Evolutionary conservation across 2,797 vertebrate genomes (phyloP).

Genomic region (Poeciliopsis paucimaculata): DNA sequence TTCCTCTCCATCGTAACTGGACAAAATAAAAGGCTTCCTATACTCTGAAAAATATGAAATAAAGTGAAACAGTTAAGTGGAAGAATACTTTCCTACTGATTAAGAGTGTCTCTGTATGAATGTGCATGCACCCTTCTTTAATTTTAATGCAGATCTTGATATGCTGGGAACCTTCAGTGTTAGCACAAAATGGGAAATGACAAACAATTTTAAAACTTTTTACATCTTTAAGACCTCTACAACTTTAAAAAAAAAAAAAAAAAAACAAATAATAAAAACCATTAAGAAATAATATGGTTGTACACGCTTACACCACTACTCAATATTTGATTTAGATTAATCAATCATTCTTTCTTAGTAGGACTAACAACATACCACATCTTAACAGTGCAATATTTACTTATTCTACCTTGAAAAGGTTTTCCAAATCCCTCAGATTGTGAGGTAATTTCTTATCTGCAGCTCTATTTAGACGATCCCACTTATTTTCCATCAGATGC

Average conservation of each 20-base stretch:
- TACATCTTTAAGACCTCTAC: not conserved
- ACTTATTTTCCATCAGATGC: not conserved
- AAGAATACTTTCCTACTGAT: not conserved
- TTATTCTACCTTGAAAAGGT: not conserved
- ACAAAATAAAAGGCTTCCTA: constrained; percentile 9
- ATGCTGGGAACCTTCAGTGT: not conserved
- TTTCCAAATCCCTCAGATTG: not conserved
- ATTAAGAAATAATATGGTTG: not conserved
- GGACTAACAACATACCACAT: not conserved
- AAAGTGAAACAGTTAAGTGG: not conserved
- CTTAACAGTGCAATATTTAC: not conserved
- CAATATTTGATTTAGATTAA: not conserved
- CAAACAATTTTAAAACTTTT: not conserved
- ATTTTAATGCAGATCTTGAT: not conserved
- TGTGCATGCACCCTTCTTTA: not conserved
- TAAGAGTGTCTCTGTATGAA: not conserved
- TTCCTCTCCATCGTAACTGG: constrained; percentile 11
- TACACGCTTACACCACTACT: not conserved
- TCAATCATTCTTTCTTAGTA: not conserved
- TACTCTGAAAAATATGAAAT: not conserved
- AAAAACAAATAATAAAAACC: not conserved
- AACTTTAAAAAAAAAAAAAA: not conserved
- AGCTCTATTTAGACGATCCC: not conserved
- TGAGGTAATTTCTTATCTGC: not conserved
- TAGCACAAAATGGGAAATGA: not conserved